Evolutionary conservation across 2,888 invertebrate genomes (phyloP).

Genomic region (Gymnosoma rotundatum): DNA sequence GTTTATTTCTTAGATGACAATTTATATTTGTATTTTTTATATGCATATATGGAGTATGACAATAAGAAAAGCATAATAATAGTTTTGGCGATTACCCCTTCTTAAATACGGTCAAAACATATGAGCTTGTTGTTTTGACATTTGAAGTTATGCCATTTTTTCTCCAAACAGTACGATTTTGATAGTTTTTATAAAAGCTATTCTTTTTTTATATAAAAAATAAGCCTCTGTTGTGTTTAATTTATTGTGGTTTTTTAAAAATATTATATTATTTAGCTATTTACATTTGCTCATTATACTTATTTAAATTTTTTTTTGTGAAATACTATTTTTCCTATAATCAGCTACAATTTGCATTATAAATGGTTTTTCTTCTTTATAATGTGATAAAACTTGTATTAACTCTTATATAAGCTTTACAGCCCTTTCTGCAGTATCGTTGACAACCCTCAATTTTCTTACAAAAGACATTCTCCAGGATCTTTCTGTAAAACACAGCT

Average conservation of each 20-base stretch:
- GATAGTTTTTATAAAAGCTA: slow-evolving; percentile 8
- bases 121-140: no score
- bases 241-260: background rate
- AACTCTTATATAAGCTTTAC: background rate
- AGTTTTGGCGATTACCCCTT: no score
- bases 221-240: slow-evolving; percentile 1
- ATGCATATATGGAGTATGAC: no score
- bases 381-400: background rate
- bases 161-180: slow-evolving; percentile 27
- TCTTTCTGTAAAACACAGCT: slow-evolving; percentile 3
- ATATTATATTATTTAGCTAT: background rate
- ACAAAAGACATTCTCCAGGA: no score
- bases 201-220: background rate
- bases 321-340: background rate
- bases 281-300: no score
- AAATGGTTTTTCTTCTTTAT: background rate
- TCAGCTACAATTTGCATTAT: slow-evolving; percentile 3
- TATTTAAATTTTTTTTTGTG: background rate
- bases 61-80: no score
- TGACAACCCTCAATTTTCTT: no score
- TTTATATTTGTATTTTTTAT: no score
- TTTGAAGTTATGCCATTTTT: slow-evolving; percentile 14
- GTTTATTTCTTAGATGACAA: no score
- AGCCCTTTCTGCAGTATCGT: no score
- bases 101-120: no score